These are phyloP conservation scores for Hephaestus fuliginosus DNA, from an alignment of 2,797 vertebrate genomes.

Conservation along the genomic window DNA sequence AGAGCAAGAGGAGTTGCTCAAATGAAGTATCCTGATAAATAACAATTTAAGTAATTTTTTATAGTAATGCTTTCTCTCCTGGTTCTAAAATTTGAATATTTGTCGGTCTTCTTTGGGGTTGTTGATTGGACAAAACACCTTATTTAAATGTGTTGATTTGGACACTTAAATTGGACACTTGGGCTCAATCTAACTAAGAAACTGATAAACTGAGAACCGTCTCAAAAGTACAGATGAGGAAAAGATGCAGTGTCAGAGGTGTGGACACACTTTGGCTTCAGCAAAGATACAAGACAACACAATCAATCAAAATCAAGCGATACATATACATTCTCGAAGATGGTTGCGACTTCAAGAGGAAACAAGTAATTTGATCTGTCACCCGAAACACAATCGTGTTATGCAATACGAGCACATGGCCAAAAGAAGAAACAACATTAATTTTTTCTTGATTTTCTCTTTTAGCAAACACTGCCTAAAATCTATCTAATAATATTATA, in stretches of 20 bases:
- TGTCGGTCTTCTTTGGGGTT: not conserved
- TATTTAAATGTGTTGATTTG: no score
- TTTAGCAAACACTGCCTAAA: not conserved
- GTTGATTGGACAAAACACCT: no score
- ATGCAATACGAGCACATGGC: not conserved
- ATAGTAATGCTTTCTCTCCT: not conserved
- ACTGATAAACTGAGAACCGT: no score
- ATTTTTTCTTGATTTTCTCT: not conserved
- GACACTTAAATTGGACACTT: no score
- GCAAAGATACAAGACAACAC: not conserved
- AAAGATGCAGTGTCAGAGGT: not conserved
- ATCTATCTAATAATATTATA: not conserved
- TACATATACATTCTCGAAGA: not conserved
- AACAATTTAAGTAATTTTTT: not conserved
- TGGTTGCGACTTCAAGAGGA: not conserved
- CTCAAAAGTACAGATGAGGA: not conserved
- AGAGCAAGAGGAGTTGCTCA: not conserved
- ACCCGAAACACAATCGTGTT: constrained; percentile 5
- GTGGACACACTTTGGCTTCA: not conserved
- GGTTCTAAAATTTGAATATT: not conserved
- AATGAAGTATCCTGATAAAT: not conserved
- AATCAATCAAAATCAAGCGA: not conserved
- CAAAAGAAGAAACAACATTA: not conserved
- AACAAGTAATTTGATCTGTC: not conserved
- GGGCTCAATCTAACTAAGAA: not conserved